Base-by-base conservation (phyloP, 2,888 invertebrate species). In the Liposcelis brunnea region DNA sequence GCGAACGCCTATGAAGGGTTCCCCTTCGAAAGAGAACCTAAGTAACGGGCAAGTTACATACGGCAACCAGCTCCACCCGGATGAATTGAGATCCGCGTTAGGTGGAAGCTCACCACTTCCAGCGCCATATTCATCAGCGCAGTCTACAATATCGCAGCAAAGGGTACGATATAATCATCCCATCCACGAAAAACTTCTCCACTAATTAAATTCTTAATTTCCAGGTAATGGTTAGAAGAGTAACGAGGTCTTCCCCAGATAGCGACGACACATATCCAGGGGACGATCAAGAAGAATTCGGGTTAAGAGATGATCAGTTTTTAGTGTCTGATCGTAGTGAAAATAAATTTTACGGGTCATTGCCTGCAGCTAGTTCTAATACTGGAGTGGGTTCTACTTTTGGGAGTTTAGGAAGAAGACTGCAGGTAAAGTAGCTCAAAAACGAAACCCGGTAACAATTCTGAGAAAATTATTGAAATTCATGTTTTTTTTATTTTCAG, bases 251-350 rank as follows among this genome's bases (percentile, higher is more conserved):
- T 76, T 87, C 87, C 5, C 87, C 89, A 3, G 89, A 89, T 56
- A 87, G 87, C 5, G 89, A 89, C 54, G 89, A 89, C 59, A 83
- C 85, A 2, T 75, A 80, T 54, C 82, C 82, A 0, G 84, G 80
- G 1, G 86, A 86, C 55, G 87, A 85, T 49, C 79, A 77, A 14
- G 86, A 85, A 53, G 78, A 77, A 43, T 78, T 79, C 49, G 71
- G 78, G 49, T n/a, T n/a, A n/a, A 71, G 84, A 43, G 89, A 89
- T 57, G 89, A 89, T 60, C 78, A 84, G 55, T 89, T 83, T 63
- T 67, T 89, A 45, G 83, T 89, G 36, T 80, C 82, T 43, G 80
- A 87, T 59, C 72, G 80, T 51, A 78, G 77, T 2, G 86, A 87
- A 59, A 84, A 84, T 57, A 84, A 85, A 61, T 87, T 83, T 62